Percentiles rank a stretch among this genome's conserved stretches.
Evolutionary conservation across 1,140 invertebrate species (phyloP).

Genomic region (Coptotermes formosanus): DNA sequence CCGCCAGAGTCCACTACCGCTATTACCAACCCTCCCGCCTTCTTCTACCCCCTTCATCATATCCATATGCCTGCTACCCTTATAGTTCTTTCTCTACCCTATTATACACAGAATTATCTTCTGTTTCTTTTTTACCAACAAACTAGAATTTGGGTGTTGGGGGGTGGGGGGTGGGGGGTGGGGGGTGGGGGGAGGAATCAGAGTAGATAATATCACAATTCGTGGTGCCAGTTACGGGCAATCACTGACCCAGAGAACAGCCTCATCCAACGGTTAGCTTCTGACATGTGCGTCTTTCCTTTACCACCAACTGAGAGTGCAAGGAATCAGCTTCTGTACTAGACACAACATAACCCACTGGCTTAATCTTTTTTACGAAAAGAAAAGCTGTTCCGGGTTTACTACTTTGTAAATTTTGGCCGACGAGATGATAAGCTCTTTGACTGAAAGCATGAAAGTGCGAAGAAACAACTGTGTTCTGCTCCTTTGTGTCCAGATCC

Average conservation of each 20-base stretch:
- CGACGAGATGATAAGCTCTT: no score
- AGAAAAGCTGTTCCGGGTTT: no score
- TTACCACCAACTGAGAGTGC: no score
- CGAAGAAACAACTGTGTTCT: background rate
- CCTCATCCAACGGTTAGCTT: background rate
- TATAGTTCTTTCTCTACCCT: slow-evolving; percentile 23
- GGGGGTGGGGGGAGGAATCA: no score
- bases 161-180: background rate
- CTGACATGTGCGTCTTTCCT: background rate
- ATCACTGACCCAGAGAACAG: background rate
- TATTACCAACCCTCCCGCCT: background rate
- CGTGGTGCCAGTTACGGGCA: slow-evolving; percentile 40
- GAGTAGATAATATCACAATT: slow-evolving; percentile 36
- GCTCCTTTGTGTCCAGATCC: background rate
- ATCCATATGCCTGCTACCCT: slow-evolving; percentile 23
- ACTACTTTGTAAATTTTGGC: no score
- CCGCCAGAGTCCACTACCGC: slow-evolving; percentile 38
- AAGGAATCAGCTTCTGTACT: no score
- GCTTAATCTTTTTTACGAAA: no score
- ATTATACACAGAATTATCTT: slow-evolving; percentile 15
- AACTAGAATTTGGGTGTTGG: background rate
- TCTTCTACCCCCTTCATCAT: slow-evolving; percentile 23
- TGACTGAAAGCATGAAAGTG: background rate
- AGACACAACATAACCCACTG: no score
- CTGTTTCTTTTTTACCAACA: background rate